These are phyloP conservation scores for Hyposoter dolosus DNA, from an alignment of 2,888 invertebrate genomes.

Conservation along the genomic window DNA sequence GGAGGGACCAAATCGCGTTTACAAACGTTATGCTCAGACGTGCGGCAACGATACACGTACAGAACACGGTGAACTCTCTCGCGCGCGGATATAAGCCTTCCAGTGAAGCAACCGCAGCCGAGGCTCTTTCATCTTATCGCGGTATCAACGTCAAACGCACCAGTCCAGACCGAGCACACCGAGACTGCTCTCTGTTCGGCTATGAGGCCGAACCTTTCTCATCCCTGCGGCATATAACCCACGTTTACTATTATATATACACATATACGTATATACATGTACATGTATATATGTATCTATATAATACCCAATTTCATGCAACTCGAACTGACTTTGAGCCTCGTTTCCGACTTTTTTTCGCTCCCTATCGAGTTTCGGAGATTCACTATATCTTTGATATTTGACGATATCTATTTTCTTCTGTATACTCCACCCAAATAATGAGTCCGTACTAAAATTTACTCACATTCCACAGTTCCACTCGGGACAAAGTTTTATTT, in stretches of 20 bases:
- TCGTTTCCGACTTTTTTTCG: slow-evolving; percentile 14
- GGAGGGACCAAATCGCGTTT: slow-evolving; percentile 47
- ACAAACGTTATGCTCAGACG: slow-evolving; percentile 78
- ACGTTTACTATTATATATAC: slow-evolving; percentile 30
- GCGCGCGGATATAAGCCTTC: slow-evolving; percentile 81
- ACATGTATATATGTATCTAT: background rate
- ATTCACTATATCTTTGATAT: background rate
- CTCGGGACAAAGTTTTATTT: background rate
- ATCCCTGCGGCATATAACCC: slow-evolving; percentile 74
- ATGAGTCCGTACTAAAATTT: background rate
- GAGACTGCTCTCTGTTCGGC: slow-evolving; percentile 65
- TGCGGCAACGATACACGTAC: slow-evolving; percentile 81
- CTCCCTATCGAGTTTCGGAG: slow-evolving; percentile 6
- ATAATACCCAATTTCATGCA: slow-evolving; percentile 42
- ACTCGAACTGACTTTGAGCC: slow-evolving; percentile 28
- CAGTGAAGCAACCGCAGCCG: slow-evolving; percentile 66
- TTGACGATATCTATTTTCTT: slow-evolving; percentile 5
- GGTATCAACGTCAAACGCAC: slow-evolving; percentile 85
- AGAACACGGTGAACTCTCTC: slow-evolving; percentile 57
- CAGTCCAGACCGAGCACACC: slow-evolving; percentile 75
- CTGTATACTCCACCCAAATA: background rate
- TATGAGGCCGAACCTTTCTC: slow-evolving; percentile 81
- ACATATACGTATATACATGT: background rate
- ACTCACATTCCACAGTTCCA: too few species aligned
- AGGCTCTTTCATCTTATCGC: slow-evolving; percentile 85